Evolutionary conservation across 1,140 invertebrate species (phyloP), one percentile per base, ranked within the genome.

Genomic region (Drosophila obscura): DNA sequence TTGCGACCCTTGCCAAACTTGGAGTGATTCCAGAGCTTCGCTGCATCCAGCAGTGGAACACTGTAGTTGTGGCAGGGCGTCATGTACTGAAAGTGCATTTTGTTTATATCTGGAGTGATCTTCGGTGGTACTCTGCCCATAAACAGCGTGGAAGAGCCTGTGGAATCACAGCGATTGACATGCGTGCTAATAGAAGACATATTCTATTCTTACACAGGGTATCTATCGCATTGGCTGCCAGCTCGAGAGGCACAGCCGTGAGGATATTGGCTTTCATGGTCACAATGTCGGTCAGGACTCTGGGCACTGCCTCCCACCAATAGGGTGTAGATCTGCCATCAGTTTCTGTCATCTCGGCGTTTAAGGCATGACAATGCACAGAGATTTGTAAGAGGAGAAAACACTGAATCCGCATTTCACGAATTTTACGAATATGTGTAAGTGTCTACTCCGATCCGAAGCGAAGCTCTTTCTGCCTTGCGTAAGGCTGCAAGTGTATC

Each of bases 11-110:
- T 55, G 3, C 69, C 57, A 24, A 90, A 90, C 41, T 58, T 52
- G 0, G 83, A 65, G 51, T 89, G 80, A 11, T 44, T 63, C 88
- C 88, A 90, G 0, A 90, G 53, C 24, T 56, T 62, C 2, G 71
- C 50, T 2, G 88, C 80, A 26, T 90, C 57, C 51, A 84, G 39
- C 3, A 90, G 16, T 0, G 88, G 88, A 2, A 90, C 80, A 63
- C 71, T 85, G 8, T 79, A 78, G 58, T 90, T 90, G 7, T 84
- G 45, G 22, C 85, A 85, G 0, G 81, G 76, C 5, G 88, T 90
- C 80, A 88, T 89, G 5, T 89, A 89, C 43, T 89, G 85, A 44
- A 91, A 88, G 41, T 88, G 62, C 67, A 90, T 90, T 65, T 81
- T 78, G 4, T 41, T 66, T 11, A 90, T 84, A 49, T 90, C 71